Conservation (phyloP, 2,888 invertebrate species). For the Sympetrum striolatum region DNA sequence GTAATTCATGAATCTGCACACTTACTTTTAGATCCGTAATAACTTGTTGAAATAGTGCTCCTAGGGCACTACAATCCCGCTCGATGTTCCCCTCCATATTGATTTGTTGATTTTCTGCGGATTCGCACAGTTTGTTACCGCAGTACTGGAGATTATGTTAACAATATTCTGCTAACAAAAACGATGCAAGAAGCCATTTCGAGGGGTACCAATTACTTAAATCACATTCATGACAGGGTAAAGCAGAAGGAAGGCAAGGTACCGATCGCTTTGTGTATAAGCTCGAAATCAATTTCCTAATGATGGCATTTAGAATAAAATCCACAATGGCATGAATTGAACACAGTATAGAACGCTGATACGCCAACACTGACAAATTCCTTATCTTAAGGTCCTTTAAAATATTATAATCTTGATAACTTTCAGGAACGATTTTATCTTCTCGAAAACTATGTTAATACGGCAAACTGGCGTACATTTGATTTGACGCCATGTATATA, state of each 20-base stretch:
- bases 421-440: neutral
- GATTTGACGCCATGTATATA: neutral
- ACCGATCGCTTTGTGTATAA: neutral
- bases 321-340: neutral
- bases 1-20: constrained; percentile 46
- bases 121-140: neutral
- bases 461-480: neutral
- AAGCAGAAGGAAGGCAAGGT: neutral
- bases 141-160: neutral
- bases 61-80: constrained; percentile 83
- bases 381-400: neutral
- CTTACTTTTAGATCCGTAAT: constrained; percentile 96
- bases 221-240: neutral
- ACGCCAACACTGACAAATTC: neutral
- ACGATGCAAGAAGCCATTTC: neutral
- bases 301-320: constrained; percentile 3
- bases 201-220: neutral
- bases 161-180: neutral
- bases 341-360: neutral
- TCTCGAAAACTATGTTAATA: neutral
- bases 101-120: constrained; percentile 48
- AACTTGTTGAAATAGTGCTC: constrained; percentile 93
- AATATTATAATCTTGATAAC: neutral
- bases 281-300: constrained; percentile 3
- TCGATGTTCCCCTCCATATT: constrained; percentile 71